Base-by-base conservation (phyloP, 2,113 vertebrate species). In the Archocentrus centrarchus region DNA sequence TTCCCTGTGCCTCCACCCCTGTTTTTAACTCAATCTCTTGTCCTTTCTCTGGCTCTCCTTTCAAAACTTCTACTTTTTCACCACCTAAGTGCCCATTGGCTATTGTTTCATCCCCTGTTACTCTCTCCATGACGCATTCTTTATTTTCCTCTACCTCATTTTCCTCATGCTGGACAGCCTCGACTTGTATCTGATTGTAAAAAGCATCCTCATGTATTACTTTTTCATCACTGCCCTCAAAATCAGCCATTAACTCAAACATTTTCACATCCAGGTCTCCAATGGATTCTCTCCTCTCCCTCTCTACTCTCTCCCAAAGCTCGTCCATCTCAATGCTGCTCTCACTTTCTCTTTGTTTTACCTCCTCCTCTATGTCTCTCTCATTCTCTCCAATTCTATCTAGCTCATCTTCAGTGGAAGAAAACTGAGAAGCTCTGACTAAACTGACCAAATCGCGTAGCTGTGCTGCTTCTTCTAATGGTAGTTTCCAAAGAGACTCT, bases 321-420 rank as follows among this genome's bases (percentile, higher is more conserved):
- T 83, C 80, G 30, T 78, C 80, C 37, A 15, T 32, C 18, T 61
- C 47, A 11, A 6, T 2, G 30, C 55, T 61, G 39, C 10, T 6
- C 30, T 59, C 4, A 0, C 0, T 50, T 57, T 77, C 55, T 50
- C 55, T 37, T 75, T 30, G 18, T 3, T 75, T n/a, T 2, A 22
- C 41, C 27, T 59, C 76, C 55, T 47, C 17, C 37, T 66, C 66
- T 17, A 30, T 37, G 30, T 85, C 59, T 20, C 27, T 77, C 44
- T 80, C 84, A 0, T 81, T 62, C 47, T 66, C 82, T 78, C 78
- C 91, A 3, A 75, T 79, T 82, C 73, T 62, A 9, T 93, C 85
- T 68, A 92, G 84, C 81, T 94, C 84, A 17, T 94, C 92, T 50
- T 95, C 93, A 1, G 93, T 92, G 79, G 94, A 93, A 4, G 92